These are phyloP conservation scores for Bombylius major DNA, from an alignment of 2,888 invertebrate genomes.

Conservation along the genomic window DNA sequence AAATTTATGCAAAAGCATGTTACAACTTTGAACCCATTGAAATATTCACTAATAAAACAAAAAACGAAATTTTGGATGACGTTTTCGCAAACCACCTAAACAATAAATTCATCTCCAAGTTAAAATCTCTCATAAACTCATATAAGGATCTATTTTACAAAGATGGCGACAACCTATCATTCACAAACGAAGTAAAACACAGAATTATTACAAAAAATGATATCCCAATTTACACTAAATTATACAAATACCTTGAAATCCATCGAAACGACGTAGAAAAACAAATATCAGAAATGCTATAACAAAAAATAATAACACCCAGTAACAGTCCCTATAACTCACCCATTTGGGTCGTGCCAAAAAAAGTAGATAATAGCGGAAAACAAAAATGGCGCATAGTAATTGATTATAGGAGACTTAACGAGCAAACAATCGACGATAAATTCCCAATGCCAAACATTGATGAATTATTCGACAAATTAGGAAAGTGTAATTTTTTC, in stretches of 20 bases:
- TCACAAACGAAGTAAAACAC: constrained; percentile 5
- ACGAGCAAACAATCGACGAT: too few relatives aligned
- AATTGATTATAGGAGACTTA: background rate
- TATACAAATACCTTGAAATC: constrained; percentile 10
- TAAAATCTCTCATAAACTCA: background rate
- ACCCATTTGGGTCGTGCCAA: constrained; percentile 18
- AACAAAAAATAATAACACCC: constrained; percentile 16
- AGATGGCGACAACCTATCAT: constrained; percentile 2
- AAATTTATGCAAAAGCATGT: too few relatives aligned
- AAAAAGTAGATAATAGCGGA: constrained; percentile 7
- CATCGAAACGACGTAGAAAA: constrained; percentile 10
- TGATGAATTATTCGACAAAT: too few relatives aligned
- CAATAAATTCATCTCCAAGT: background rate
- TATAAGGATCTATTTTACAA: background rate
- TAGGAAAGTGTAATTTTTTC: too few relatives aligned
- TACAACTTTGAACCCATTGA: too few relatives aligned
- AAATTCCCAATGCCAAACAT: too few relatives aligned
- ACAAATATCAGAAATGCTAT: constrained; percentile 12
- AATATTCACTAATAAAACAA: background rate
- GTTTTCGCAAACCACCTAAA: background rate
- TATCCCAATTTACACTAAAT: constrained; percentile 5
- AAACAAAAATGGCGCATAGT: constrained; percentile 3
- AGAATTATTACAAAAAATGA: constrained; percentile 6
- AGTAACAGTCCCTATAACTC: constrained; percentile 16
- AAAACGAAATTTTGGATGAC: background rate